These are phyloP conservation scores for Lepidotrigona ventralis DNA, from an alignment of 1,140 invertebrate species.

Conservation along the genomic window DNA sequence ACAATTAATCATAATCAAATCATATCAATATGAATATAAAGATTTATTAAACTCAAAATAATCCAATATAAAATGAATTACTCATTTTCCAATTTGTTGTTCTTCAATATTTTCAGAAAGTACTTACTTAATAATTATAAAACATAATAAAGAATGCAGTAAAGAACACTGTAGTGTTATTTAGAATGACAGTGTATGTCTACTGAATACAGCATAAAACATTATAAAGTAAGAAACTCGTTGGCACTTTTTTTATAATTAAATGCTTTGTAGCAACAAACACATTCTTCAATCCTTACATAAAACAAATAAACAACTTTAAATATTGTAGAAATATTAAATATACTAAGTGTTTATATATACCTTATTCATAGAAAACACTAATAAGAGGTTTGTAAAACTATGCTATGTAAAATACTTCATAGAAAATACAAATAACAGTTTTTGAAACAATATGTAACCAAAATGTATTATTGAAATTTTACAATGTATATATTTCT, in stretches of 20 bases:
- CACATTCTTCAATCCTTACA: neutral
- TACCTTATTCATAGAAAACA: neutral
- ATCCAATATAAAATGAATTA: constrained; percentile 18
- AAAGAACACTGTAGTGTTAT: neutral
- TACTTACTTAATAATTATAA: neutral
- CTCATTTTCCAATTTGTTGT: neutral
- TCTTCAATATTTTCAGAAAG: neutral
- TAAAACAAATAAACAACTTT: constrained; percentile 1
- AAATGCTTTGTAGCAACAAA: neutral
- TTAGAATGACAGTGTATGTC: constrained; percentile 20
- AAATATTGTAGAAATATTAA: neutral
- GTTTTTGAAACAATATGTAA: constrained; percentile 17
- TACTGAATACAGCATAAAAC: constrained; percentile 1
- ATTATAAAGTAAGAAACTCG: constrained; percentile 10
- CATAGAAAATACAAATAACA: constrained; percentile 19
- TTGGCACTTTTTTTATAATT: neutral
- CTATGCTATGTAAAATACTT: constrained; percentile 15
- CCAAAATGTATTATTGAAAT: constrained; percentile 9
- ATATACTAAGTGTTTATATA: constrained; percentile 4
- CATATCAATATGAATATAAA: constrained; percentile 7
- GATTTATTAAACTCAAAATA: constrained; percentile 29
- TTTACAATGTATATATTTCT: constrained; percentile 3
- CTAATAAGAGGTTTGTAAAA: constrained; percentile 5
- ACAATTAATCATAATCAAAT: neutral
- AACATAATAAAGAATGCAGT: neutral